Conservation (phyloP, 1,140 invertebrate genomes). For the Eriosoma lanigerum region DNA sequence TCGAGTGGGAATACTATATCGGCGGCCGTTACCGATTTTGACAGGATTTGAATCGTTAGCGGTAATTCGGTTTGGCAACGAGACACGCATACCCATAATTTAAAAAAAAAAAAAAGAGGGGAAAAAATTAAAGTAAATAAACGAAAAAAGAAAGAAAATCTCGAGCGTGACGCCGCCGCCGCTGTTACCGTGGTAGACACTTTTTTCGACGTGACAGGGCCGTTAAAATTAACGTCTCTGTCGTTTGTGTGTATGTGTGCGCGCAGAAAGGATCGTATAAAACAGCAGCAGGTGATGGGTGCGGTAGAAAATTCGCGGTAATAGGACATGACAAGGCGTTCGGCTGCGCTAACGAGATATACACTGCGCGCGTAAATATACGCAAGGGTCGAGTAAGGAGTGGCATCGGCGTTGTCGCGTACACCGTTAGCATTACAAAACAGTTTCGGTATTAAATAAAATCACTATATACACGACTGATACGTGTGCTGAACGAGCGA, state of each 20-base stretch:
- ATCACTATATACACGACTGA: neutral
- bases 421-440: conserved; percentile 43
- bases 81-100: conserved; percentile 46
- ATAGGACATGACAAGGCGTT: conserved; percentile 47
- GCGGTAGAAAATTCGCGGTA: conserved; percentile 34
- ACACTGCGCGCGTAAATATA: neutral
- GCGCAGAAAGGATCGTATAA: neutral
- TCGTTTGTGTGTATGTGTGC: neutral
- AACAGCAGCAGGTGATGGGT: neutral
- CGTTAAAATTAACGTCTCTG: conserved; percentile 42
- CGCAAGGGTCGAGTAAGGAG: neutral
- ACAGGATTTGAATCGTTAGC: conserved; percentile 48
- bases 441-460: conserved; percentile 44
- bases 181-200: conserved; percentile 11
- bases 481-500: conserved; percentile 21
- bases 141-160: conserved; percentile 41
- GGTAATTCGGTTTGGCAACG: conserved; percentile 44
- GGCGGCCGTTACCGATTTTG: neutral
- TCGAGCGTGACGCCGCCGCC: conserved; percentile 44
- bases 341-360: conserved; percentile 48
- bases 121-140: conserved; percentile 27
- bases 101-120: conserved; percentile 11
- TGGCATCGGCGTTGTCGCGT: neutral
- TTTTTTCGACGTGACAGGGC: conserved; percentile 41
- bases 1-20: too few relatives aligned